phyloP scores from a whole-genome alignment of 1,140 invertebrate genomes.

The Globodera ellingtonae region DNA sequence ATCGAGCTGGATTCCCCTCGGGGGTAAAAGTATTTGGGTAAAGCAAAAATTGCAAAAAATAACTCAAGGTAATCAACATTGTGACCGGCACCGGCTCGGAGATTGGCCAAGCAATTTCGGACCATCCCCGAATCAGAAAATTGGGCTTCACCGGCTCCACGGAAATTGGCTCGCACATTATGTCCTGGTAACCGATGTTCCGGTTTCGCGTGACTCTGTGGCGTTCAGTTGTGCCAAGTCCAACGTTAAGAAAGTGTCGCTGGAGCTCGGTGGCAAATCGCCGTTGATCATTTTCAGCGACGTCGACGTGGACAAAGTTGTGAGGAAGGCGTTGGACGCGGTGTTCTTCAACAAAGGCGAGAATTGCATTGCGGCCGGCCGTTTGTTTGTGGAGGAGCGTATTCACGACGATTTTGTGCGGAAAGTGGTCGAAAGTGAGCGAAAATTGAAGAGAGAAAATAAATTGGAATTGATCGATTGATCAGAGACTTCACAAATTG shows the following conservation, averaged over 20 bases:
- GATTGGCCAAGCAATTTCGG: conserved; percentile 78
- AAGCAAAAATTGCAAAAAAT: conserved; percentile 60
- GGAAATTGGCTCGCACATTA: conserved; percentile 77
- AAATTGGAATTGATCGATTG: neutral
- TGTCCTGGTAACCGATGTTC: conserved; percentile 68
- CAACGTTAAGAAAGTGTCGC: conserved; percentile 81
- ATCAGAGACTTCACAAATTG: conserved; percentile 72
- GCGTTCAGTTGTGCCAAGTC: conserved; percentile 72
- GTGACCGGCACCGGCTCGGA: conserved; percentile 80
- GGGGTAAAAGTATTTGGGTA: conserved; percentile 66
- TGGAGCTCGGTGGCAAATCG: conserved; percentile 88
- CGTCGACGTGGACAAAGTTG: conserved; percentile 73
- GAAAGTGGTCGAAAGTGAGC: conserved; percentile 70
- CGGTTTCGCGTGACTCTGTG: conserved; percentile 57
- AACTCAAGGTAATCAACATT: conserved; percentile 70
- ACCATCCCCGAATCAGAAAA: conserved; percentile 77
- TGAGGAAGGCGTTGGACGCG: conserved; percentile 76
- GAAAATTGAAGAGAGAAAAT: neutral
- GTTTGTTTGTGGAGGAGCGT: conserved; percentile 82
- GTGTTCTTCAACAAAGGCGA: conserved; percentile 99
- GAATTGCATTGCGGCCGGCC: conserved; percentile 95
- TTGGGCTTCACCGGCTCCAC: conserved; percentile 86
- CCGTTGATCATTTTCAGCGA: conserved; percentile 79
- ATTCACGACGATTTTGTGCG: conserved; percentile 87
- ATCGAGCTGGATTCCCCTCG: conserved; percentile 69